phyloP scores from a whole-genome alignment of 2,113 vertebrate species.

The Sakesphorus luctuosus region DNA sequence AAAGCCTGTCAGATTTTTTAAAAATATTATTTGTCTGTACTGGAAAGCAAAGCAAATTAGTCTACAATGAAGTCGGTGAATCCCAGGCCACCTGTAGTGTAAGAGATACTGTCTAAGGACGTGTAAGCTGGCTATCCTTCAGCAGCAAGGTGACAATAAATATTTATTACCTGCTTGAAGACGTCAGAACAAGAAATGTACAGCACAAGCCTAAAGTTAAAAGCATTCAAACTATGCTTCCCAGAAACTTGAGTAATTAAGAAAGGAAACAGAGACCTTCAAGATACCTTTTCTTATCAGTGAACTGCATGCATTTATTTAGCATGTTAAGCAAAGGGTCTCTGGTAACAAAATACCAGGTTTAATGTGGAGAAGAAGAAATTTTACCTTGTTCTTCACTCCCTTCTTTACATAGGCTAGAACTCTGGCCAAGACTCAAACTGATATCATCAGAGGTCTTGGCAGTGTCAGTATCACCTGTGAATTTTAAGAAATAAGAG shows the following conservation, averaged over 20 bases:
- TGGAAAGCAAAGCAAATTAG: not conserved
- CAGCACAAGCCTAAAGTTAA: not conserved
- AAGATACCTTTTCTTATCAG: not conserved
- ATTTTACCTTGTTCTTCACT: slow-evolving; percentile 93
- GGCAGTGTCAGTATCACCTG: slow-evolving; percentile 87
- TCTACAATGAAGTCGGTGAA: not conserved
- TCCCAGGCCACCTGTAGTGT: not conserved
- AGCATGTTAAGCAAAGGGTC: not conserved
- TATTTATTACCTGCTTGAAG: slow-evolving; percentile 1
- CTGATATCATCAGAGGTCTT: slow-evolving; percentile 95
- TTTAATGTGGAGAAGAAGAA: slow-evolving; percentile 3
- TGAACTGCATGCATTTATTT: not conserved
- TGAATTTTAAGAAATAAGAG: slow-evolving; percentile 50
- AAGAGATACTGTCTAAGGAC: not conserved
- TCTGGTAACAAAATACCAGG: not conserved
- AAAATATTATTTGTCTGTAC: not conserved
- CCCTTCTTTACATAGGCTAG: slow-evolving; percentile 88
- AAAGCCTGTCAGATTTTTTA: accelerated
- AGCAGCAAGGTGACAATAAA: not conserved
- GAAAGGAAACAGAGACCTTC: not conserved
- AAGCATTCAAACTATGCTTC: not conserved
- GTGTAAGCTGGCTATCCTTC: not conserved
- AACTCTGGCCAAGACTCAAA: slow-evolving; percentile 93
- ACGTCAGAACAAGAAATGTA: not conserved
- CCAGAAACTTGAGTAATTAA: not conserved